Conservation (phyloP, 30 jellyfish, hydroid and myxozoan genomes). For the Rhopilema esculentum region DNA sequence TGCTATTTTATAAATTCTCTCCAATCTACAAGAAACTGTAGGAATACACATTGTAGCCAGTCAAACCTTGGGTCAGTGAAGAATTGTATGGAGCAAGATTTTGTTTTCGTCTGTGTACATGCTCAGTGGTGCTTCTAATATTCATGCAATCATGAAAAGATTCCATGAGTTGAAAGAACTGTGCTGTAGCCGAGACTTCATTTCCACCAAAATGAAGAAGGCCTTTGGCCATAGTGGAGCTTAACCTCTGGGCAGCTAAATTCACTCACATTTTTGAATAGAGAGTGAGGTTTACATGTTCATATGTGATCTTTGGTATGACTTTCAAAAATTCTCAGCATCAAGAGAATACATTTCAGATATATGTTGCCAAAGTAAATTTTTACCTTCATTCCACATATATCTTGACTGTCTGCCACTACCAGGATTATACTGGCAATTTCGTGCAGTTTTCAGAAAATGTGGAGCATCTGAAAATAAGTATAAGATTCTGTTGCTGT, state of each 20-base stretch:
- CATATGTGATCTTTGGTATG: constrained; percentile 2
- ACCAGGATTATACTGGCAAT: neutral
- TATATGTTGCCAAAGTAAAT: neutral
- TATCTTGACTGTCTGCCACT: neutral
- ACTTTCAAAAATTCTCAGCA: neutral
- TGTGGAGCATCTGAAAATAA: neutral
- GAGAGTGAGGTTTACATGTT: constrained; percentile 46
- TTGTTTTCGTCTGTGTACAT: neutral
- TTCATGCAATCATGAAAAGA: constrained; percentile 45
- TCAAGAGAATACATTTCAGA: neutral
- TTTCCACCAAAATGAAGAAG: neutral
- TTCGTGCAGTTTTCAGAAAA: neutral
- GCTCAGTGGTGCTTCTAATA: constrained; percentile 46
- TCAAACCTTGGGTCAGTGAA: constrained; percentile 15
- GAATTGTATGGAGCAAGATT: constrained; percentile 37
- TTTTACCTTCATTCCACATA: neutral
- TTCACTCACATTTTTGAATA: constrained; percentile 52
- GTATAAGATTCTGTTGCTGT: constrained; percentile 38
- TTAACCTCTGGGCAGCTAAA: constrained; percentile 50
- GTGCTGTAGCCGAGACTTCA: constrained; percentile 32
- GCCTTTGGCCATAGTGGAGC: constrained; percentile 5
- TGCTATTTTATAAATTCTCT: constrained; percentile 5
- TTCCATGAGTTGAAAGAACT: constrained; percentile 19
- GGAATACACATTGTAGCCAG: constrained; percentile 36
- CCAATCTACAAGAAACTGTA: constrained; percentile 28